Conservation (phyloP, 23 tunicate species). For the Ascidia mentula region DNA sequence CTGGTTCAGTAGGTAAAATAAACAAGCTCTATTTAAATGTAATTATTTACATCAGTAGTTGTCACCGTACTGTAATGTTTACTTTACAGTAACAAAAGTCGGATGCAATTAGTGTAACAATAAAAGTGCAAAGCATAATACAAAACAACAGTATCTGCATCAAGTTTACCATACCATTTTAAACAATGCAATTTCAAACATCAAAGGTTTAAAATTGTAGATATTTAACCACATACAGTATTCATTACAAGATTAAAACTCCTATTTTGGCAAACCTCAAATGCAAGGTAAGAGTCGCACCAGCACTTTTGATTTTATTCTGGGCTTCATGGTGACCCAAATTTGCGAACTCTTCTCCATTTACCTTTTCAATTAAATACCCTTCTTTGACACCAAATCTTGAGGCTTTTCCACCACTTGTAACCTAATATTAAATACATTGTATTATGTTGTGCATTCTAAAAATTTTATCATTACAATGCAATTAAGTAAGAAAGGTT, state of each 20-base stretch:
- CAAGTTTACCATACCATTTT: neutral
- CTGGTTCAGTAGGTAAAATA: constrained; percentile 9
- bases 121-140: neutral
- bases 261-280: constrained; percentile 60
- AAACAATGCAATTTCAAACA: neutral
- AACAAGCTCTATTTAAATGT: neutral
- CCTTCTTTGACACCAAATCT: constrained; percentile 75
- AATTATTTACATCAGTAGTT: constrained; percentile 2
- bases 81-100: no score
- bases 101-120: no score
- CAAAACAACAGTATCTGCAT: neutral
- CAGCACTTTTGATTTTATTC: constrained; percentile 76
- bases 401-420: constrained; percentile 84
- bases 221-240: neutral
- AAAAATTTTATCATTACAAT: neutral
- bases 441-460: neutral
- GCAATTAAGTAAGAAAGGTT: neutral
- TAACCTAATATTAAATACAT: constrained; percentile 54
- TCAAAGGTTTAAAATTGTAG: neutral
- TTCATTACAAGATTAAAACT: no score
- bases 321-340: constrained; percentile 84
- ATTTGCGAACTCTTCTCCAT: constrained; percentile 71
- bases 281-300: constrained; percentile 29
- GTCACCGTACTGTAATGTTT: neutral
- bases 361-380: constrained; percentile 59